Evolutionary conservation across 2,888 invertebrate species (phyloP).

Genomic region (Leptogaster cylindrica): DNA sequence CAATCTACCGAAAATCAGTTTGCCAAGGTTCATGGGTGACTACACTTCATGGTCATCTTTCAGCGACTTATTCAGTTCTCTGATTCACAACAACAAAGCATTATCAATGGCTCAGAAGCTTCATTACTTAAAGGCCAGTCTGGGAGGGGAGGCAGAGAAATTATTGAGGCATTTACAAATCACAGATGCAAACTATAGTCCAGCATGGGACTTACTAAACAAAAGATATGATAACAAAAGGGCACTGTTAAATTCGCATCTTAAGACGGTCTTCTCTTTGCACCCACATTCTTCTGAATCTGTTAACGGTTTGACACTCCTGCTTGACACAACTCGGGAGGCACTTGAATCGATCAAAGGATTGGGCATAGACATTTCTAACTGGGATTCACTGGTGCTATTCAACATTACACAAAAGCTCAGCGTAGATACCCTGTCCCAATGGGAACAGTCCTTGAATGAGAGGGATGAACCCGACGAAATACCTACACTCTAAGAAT

Average conservation of each 20-base stretch:
- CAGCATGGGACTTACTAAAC: background rate
- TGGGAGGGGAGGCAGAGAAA: background rate
- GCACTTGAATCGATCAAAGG: no score
- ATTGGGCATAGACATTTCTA: no score
- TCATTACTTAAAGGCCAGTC: background rate
- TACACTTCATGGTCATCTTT: background rate
- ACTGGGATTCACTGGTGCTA: background rate
- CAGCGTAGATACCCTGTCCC: background rate
- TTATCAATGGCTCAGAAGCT: background rate
- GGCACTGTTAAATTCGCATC: background rate
- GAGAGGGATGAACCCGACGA: background rate
- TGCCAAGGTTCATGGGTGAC: background rate
- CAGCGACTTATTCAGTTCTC: background rate
- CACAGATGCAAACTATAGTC: background rate
- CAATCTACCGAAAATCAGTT: background rate
- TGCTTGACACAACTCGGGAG: no score
- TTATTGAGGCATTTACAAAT: background rate
- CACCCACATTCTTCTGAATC: no score
- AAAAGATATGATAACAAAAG: conserved; percentile 4
- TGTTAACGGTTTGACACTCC: no score
- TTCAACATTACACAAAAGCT: background rate
- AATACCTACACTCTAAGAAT: background rate
- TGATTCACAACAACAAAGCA: background rate
- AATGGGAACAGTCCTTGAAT: conserved; percentile 1
- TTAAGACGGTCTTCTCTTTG: background rate